phyloP scores from a whole-genome alignment of 2,888 invertebrate species.

The Philonicus albiceps region DNA sequence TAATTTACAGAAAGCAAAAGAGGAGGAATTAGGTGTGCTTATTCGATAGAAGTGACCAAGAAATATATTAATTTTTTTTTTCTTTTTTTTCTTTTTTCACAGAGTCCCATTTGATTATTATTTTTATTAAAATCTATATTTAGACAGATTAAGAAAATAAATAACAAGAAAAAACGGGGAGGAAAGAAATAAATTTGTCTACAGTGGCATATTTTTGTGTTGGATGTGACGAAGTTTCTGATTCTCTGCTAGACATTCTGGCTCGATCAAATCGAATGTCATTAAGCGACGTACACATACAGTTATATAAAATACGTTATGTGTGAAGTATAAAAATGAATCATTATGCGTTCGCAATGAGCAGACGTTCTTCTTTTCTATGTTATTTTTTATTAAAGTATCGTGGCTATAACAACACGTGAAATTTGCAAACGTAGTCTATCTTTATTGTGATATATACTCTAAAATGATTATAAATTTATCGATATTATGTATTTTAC shows the following conservation, averaged over 20 bases:
- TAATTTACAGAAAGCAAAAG: neutral
- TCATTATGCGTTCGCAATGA: neutral
- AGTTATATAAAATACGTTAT: neutral
- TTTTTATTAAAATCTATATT: slow-evolving; percentile 18
- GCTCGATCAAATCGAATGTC: slow-evolving; percentile 15
- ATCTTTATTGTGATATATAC: neutral
- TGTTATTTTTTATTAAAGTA: neutral
- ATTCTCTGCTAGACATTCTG: slow-evolving; percentile 32
- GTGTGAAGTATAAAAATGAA: neutral
- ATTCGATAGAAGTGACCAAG: neutral
- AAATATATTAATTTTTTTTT: neutral
- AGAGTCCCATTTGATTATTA: neutral
- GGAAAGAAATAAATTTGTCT: slow-evolving; percentile 30
- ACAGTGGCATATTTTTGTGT: slow-evolving; percentile 16
- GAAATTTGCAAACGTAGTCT: neutral
- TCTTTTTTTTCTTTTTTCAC: neutral
- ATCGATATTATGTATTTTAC: neutral
- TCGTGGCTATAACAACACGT: neutral
- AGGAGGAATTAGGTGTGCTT: neutral
- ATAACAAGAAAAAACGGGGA: neutral
- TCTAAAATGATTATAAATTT: neutral
- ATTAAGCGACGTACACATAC: slow-evolving; percentile 4
- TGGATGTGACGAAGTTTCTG: slow-evolving; percentile 11
- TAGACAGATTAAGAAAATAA: slow-evolving; percentile 3
- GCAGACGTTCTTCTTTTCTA: neutral